These are phyloP conservation scores for Palythoa caribaeorum DNA, from an alignment of 92 coral and sea anemone species.

Conservation along the genomic window DNA sequence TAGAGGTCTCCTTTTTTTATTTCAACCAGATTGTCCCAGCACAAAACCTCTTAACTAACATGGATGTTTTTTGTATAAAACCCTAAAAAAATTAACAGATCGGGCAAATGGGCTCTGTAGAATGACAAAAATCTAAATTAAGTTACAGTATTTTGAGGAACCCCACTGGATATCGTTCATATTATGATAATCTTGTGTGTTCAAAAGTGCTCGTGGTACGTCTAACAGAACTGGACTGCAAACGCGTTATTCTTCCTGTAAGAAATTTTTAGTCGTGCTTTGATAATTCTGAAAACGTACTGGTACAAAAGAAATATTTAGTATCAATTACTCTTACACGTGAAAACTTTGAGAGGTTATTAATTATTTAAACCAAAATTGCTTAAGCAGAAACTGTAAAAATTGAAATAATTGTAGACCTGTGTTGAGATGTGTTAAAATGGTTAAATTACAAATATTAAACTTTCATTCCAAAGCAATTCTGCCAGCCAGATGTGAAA, in stretches of 20 bases:
- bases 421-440: background rate
- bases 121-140: too few species aligned
- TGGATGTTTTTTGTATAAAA: background rate
- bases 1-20: background rate
- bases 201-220: background rate
- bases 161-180: background rate
- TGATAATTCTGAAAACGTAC: background rate
- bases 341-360: background rate
- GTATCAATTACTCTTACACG: background rate
- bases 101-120: too few species aligned
- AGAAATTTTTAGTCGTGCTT: background rate
- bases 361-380: slow-evolving; percentile 25
- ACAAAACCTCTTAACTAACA: background rate
- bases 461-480: background rate
- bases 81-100: too few species aligned
- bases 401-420: background rate
- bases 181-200: background rate
- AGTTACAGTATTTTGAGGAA: too few species aligned
- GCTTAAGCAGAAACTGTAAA: background rate
- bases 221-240: background rate
- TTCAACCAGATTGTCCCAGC: background rate
- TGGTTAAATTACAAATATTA: background rate
- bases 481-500: background rate
- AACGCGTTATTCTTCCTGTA: background rate
- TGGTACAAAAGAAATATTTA: background rate